phyloP scores from a whole-genome alignment of 1,140 invertebrate species.

The Aethina tumida region DNA sequence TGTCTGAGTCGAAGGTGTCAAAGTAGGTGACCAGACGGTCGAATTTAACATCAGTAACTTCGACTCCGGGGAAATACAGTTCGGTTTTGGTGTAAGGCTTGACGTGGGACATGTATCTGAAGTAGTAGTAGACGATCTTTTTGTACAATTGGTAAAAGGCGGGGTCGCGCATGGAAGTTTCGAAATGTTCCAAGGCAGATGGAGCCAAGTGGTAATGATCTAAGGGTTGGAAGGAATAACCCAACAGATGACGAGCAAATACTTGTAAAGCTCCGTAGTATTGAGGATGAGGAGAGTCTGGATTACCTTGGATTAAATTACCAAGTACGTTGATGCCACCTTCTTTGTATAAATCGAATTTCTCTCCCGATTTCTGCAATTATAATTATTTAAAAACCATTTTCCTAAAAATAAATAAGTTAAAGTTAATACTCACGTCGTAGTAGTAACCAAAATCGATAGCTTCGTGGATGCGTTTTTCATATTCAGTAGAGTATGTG shows the following conservation, averaged over 20 bases:
- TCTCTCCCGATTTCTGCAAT: conserved; percentile 26
- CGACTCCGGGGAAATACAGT: conserved; percentile 47
- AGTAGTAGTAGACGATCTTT: conserved; percentile 32
- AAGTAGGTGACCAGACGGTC: conserved; percentile 61
- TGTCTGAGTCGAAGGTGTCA: conserved; percentile 55
- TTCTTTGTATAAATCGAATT: conserved; percentile 28
- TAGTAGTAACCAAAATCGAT: conserved; percentile 40
- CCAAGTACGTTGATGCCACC: conserved; percentile 39
- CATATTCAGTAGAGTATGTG: conserved; percentile 23
- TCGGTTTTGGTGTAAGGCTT: conserved; percentile 50
- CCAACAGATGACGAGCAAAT: conserved; percentile 34
- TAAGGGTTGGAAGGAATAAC: conserved; percentile 35
- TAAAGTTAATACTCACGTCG: conserved; percentile 15
- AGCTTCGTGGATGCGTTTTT: conserved; percentile 38
- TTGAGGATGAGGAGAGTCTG: conserved; percentile 40
- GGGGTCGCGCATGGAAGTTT: conserved; percentile 55
- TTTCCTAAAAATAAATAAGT: not conserved
- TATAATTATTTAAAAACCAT: not conserved
- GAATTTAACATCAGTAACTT: conserved; percentile 49
- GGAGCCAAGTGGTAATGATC: conserved; percentile 23
- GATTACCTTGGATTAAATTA: conserved; percentile 42
- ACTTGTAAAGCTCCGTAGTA: conserved; percentile 48
- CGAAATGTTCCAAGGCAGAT: conserved; percentile 38
- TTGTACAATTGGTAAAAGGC: conserved; percentile 52
- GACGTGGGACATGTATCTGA: conserved; percentile 31